These are phyloP conservation scores for Nasonia vitripennis DNA, from an alignment of 1,140 invertebrate genomes.

Conservation along the genomic window DNA sequence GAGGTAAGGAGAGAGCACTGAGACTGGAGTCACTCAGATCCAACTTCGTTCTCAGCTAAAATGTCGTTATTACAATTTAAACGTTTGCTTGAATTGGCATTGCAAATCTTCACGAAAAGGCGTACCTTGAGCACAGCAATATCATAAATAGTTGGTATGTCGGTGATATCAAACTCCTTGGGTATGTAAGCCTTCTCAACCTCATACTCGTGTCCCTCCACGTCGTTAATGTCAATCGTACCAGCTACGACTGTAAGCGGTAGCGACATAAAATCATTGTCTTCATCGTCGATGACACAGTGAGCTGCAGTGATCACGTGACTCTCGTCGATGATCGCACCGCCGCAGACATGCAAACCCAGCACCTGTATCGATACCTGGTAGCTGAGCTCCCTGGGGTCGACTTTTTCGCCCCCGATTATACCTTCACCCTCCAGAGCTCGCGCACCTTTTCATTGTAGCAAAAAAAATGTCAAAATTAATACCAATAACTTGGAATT, in stretches of 20 bases:
- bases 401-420: slow-evolving; percentile 24
- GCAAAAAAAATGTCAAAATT: neutral
- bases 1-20: neutral
- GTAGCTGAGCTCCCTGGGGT: slow-evolving; percentile 62
- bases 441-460: neutral
- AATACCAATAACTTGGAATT: too few species aligned
- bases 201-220: neutral
- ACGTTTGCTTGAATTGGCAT: neutral
- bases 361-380: slow-evolving; percentile 60
- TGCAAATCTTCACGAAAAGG: neutral
- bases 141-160: neutral
- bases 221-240: neutral
- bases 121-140: slow-evolving; percentile 25
- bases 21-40: neutral
- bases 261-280: neutral
- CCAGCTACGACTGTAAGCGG: slow-evolving; percentile 7
- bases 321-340: slow-evolving; percentile 69
- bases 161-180: neutral
- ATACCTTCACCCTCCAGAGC: slow-evolving; percentile 26
- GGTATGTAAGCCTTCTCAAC: neutral
- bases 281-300: slow-evolving; percentile 61
- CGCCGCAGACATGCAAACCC: slow-evolving; percentile 71
- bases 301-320: slow-evolving; percentile 74
- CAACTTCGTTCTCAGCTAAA: slow-evolving; percentile 2
- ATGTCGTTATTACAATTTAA: neutral